phyloP scores from a whole-genome alignment of 64 coral and sea anemone genomes.

The Hydrozoanthus tunicans region DNA sequence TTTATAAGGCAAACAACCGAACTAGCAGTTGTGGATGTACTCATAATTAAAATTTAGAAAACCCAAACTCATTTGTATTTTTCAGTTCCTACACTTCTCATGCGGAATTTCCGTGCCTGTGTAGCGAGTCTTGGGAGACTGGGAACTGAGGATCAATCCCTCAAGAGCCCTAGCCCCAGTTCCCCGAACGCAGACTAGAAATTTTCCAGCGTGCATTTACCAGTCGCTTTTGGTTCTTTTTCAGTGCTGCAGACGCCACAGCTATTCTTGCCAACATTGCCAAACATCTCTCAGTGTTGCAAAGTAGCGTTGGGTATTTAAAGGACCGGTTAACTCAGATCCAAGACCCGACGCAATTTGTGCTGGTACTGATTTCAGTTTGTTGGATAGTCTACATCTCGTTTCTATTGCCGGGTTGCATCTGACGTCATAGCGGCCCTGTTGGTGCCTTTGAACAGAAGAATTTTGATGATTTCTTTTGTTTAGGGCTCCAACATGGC shows the following conservation, averaged over 20 bases:
- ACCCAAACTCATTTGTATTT: too few relatives aligned
- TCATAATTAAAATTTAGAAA: too few relatives aligned
- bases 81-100: too few relatives aligned
- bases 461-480: too few relatives aligned
- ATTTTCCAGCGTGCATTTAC: neutral
- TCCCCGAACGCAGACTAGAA: too few relatives aligned
- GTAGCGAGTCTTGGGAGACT: too few relatives aligned
- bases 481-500: too few relatives aligned
- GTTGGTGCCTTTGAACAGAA: neutral
- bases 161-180: too few relatives aligned
- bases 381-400: neutral
- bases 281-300: slow-evolving; percentile 73
- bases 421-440: neutral
- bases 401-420: neutral
- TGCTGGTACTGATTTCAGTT: slow-evolving; percentile 63
- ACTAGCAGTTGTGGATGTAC: too few relatives aligned
- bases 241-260: slow-evolving; percentile 76
- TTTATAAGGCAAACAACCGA: too few relatives aligned
- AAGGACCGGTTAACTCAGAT: slow-evolving; percentile 55
- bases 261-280: slow-evolving; percentile 81
- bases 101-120: too few relatives aligned
- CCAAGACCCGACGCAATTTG: slow-evolving; percentile 72
- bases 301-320: slow-evolving; percentile 79
- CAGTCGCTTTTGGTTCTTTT: neutral
- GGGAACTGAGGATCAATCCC: too few relatives aligned